Percentiles rank a stretch among this genome's conserved stretches.
Conservation (phyloP, 1,140 invertebrate genomes). For the Zeugodacus cucurbitae region DNA sequence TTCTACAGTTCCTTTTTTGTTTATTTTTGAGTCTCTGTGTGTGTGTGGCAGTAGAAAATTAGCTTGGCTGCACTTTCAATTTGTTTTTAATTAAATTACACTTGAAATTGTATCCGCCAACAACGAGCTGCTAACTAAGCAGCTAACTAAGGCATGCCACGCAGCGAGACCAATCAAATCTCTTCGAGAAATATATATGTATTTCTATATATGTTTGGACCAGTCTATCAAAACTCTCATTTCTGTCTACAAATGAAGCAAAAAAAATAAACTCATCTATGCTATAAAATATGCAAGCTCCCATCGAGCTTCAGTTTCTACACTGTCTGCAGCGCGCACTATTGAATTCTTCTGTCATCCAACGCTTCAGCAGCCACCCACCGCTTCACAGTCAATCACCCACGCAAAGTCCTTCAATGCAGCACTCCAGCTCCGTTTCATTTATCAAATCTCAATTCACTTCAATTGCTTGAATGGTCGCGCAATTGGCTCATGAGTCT, state of each 20-base stretch:
- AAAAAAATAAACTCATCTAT: too few relatives aligned
- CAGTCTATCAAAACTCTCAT: background rate
- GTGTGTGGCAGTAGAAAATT: background rate
- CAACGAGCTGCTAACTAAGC: background rate
- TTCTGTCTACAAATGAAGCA: background rate
- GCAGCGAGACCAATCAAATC: background rate
- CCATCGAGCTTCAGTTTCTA: too few relatives aligned
- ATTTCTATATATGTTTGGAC: background rate
- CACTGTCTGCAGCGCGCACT: background rate
- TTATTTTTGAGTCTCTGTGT: background rate
- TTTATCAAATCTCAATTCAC: conserved; percentile 36
- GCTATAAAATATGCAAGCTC: too few relatives aligned
- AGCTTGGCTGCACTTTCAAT: conserved; percentile 25
- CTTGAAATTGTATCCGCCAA: background rate
- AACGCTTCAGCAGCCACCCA: background rate
- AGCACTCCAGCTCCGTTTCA: background rate
- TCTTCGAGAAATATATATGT: background rate
- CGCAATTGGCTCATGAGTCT: background rate
- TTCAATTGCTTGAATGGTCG: conserved; percentile 26
- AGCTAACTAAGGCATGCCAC: background rate
- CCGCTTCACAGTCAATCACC: too few relatives aligned
- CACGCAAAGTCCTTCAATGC: background rate
- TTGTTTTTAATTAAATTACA: conserved; percentile 31
- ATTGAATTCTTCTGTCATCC: background rate
- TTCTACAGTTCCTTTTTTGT: background rate